These are phyloP conservation scores for Sinocyclocheilus anshuiensis DNA, from an alignment of 2,113 vertebrate genomes.

Conservation along the genomic window DNA sequence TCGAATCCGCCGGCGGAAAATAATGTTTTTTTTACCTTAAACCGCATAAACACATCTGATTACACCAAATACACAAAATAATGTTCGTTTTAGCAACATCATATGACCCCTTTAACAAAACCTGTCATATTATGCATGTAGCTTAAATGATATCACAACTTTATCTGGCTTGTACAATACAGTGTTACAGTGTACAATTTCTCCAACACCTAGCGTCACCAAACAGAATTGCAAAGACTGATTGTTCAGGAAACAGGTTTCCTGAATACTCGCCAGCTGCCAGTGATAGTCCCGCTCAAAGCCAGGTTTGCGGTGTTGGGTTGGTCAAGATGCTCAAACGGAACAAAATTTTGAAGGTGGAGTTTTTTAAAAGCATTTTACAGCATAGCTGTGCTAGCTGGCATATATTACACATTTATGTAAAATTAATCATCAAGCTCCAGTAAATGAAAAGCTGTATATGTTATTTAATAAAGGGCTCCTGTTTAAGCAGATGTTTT, in stretches of 20 bases:
- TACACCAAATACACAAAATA: no score
- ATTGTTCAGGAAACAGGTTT: neutral
- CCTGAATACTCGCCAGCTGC: neutral
- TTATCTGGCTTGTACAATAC: neutral
- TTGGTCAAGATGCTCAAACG: no score
- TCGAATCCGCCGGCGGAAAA: no score
- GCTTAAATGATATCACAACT: neutral
- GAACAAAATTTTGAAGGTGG: no score
- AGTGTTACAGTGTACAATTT: neutral
- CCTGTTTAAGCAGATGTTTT: constrained; percentile 35
- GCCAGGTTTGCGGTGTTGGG: no score
- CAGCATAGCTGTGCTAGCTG: neutral
- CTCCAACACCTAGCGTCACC: neutral
- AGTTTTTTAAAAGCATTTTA: neutral
- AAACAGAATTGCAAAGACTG: neutral
- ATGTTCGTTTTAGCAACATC: no score
- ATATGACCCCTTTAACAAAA: neutral
- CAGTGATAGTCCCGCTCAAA: no score
- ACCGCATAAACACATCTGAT: no score
- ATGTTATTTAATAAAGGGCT: neutral
- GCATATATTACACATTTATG: neutral
- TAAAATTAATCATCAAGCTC: neutral
- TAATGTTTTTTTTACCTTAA: no score
- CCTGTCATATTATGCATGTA: neutral
- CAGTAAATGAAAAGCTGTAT: neutral